Evolutionary conservation across 2,888 invertebrate species (phyloP), one percentile per base, ranked within the genome.

Genomic region (Drosophila nr. fundita): DNA sequence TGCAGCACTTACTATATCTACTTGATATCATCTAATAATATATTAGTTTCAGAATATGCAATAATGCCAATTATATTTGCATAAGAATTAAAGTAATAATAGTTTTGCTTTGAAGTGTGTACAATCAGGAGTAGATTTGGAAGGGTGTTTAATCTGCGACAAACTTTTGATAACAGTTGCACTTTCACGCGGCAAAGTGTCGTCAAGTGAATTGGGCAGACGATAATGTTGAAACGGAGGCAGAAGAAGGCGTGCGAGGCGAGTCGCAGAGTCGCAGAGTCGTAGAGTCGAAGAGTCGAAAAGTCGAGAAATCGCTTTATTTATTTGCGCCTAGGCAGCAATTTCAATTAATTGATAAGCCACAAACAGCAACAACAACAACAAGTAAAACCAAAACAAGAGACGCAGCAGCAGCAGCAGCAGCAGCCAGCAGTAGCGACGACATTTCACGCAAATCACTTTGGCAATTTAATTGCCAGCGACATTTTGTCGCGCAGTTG

Each of bases 301-400:
- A 15, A 60, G 78, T 69, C 74, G 70, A 61, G 72, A 70, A 73
- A 60, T 77, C 63, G 71, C 64, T 83, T 85, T 83, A 87, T 85
- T 85, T 84, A 85, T 85, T 85, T 85, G 85, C 82, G 85, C 84
- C 82, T 83, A 74, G 82, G 64, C 87, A 75, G 80, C 85, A 84
- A 84, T 86, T 86, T 81, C 84, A 87, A 88, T 87, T 87, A 87
- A 87, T 87, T 87, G 89, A 87, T 88, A 88, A 86, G 89, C 84
- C 79, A 74, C 59, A 68, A 63, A 45, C 71, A 55, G 60, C 72
- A 76, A 57, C 69, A 59, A 32, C 57, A 60, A 21, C 61, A 45
- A 21, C 61, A 45, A 18, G 27, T 45, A 10, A 27, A 29, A 32
- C 36, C 55, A 24, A 45, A 49, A n/a, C 36, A 63, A 13, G 32